phyloP scores from a whole-genome alignment of 2,113 vertebrate genomes.

The Sciurus niger region DNA sequence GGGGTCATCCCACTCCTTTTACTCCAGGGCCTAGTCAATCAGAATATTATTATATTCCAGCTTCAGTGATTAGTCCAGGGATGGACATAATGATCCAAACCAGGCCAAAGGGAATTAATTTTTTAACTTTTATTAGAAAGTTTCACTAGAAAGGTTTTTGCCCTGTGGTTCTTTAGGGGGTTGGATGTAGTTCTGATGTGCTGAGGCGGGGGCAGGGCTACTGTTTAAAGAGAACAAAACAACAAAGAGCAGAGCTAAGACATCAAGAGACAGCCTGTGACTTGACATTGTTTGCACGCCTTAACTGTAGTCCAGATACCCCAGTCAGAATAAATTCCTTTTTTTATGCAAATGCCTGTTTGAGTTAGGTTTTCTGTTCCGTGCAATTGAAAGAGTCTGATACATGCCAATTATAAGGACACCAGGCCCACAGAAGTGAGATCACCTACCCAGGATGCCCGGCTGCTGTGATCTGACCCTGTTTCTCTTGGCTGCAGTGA shows the following conservation, averaged over 20 bases:
- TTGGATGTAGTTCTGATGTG: not conserved
- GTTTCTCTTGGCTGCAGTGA: slow-evolving; percentile 1
- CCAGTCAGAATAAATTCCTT: slow-evolving; percentile 5
- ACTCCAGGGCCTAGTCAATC: not conserved
- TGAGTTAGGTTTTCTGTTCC: slow-evolving; percentile 26
- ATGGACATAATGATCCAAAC: not conserved
- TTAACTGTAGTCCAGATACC: slow-evolving; percentile 2
- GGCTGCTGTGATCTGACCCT: not conserved
- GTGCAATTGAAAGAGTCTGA: slow-evolving; percentile 16
- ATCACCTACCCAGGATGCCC: not conserved
- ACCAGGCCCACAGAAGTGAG: slow-evolving; percentile 37
- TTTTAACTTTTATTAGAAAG: not conserved
- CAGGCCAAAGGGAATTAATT: not conserved
- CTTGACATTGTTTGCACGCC: not conserved
- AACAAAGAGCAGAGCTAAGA: not conserved
- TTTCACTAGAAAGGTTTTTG: not conserved
- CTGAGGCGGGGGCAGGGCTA: not conserved
- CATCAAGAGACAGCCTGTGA: not conserved
- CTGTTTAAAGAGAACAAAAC: slow-evolving; percentile 18
- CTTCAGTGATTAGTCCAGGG: not conserved
- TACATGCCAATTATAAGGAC: not conserved
- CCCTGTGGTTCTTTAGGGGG: not conserved
- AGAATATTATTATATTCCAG: not conserved
- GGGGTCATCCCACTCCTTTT: not conserved
- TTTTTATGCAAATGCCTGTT: slow-evolving; percentile 17